phyloP scores from a whole-genome alignment of 2,113 vertebrate genomes.

The Coregonus clupeaformis region DNA sequence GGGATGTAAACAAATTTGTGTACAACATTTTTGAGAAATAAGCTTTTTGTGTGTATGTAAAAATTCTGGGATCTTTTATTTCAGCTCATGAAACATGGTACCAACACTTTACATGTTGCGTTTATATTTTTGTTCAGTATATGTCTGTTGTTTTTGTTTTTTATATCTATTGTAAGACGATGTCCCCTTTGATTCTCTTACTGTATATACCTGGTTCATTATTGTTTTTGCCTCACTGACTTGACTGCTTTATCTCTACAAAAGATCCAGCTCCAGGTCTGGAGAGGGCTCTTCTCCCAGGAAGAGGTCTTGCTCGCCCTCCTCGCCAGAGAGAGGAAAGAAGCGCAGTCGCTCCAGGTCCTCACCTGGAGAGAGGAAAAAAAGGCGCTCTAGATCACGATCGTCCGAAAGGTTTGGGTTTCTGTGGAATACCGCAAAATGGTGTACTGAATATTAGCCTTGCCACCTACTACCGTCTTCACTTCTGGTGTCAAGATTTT shows the following conservation, averaged over 20 bases:
- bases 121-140: neutral
- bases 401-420: conserved; percentile 99
- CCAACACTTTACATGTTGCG: no score
- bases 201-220: conserved; percentile 13
- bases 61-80: no score
- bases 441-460: conserved; percentile 75
- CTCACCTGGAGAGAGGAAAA: conserved; percentile 93
- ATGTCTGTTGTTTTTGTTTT: neutral
- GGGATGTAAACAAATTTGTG: no score
- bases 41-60: no score
- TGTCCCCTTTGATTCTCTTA: neutral
- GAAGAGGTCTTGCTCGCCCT: conserved; percentile 90
- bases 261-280: conserved; percentile 99
- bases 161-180: neutral
- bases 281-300: conserved; percentile 91
- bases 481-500: conserved; percentile 49
- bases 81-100: no score
- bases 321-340: conserved; percentile 90
- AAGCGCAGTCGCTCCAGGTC: conserved; percentile 97
- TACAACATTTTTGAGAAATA: no score
- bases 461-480: conserved; percentile 25
- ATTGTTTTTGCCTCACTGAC: conserved; percentile 57
- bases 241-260: conserved; percentile 84
- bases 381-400: conserved; percentile 96
- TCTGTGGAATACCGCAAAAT: conserved; percentile 93